These are phyloP conservation scores for Siniperca scherzeri DNA, from an alignment of 2,797 vertebrate species.

Conservation along the genomic window DNA sequence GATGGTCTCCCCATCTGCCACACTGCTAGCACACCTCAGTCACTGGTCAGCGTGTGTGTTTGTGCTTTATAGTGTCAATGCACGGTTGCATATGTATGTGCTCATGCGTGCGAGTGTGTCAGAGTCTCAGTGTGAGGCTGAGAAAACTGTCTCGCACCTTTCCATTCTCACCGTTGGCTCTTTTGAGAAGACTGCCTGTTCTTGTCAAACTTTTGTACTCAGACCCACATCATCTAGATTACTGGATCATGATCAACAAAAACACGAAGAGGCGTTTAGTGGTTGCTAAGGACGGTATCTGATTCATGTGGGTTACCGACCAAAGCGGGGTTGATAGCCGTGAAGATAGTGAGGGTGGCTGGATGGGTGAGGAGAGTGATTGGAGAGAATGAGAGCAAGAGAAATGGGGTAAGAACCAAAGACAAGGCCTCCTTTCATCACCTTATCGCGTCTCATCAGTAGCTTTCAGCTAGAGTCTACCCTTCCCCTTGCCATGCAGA, in stretches of 20 bases:
- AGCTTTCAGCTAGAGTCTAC: constrained; percentile 48
- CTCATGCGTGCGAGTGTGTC: not conserved
- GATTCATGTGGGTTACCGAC: constrained; percentile 58
- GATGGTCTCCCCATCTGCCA: constrained; percentile 77
- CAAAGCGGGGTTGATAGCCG: constrained; percentile 36
- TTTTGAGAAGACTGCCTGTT: constrained; percentile 16
- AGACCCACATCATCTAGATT: not conserved
- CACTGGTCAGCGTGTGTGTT: constrained; percentile 59
- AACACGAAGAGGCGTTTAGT: constrained; percentile 55
- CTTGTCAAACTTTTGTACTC: constrained; percentile 36
- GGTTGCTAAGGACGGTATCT: constrained; percentile 31
- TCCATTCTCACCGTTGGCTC: not conserved
- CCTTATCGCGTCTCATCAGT: constrained; percentile 74
- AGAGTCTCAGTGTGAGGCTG: constrained; percentile 20
- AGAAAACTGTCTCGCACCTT: constrained; percentile 64
- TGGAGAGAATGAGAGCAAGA: constrained; percentile 25
- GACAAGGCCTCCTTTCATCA: constrained; percentile 69
- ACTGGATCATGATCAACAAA: constrained; percentile 9
- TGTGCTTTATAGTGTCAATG: constrained; percentile 43
- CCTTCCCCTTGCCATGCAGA: constrained; percentile 11
- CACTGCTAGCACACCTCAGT: constrained; percentile 63
- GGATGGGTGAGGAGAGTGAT: constrained; percentile 20
- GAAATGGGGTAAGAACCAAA: constrained; percentile 46
- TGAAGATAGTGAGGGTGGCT: constrained; percentile 24
- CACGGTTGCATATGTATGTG: not conserved